Base-by-base conservation (phyloP, 2,113 vertebrate species). In the Pseudorhombus dupliciocellatus region DNA sequence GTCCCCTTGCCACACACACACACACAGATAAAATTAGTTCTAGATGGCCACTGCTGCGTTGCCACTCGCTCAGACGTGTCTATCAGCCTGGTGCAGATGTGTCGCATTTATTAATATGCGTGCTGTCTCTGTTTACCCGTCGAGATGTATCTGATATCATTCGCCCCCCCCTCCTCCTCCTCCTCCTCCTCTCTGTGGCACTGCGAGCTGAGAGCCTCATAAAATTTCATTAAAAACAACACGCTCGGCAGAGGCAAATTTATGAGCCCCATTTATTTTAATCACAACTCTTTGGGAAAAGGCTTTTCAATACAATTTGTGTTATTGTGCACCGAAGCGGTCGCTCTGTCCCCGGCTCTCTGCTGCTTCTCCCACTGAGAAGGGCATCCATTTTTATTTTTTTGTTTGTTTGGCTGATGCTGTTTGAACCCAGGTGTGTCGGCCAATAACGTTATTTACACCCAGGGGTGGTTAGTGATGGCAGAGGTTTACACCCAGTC, bases 201-300 rank as follows among this genome's bases (percentile, higher is more conserved):
- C 60, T 46, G 73, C n/a, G 79, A 83, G 88, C 85, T 73, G 82
- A 84, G 94, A 97, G 95, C 94, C 96, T 97, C 96, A 96, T 98
- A 97, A 98, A 98, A 98, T 96, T 95, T 98, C 96, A 98, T 98
- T 98, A 98, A 96, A 96, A 96, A 96, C 96, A 96, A 96, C 96
- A 93, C 90, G 89, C 89, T 84, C 83, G 64, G 84, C 88, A 86
- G 96, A 96, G 94, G 93, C 95, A 95, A 96, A 98, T 98, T 98
- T 98, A 98, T 97, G 97, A 97, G 96, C 92, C 94, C 91, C 92
- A 92, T 94, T 94, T 93, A 88, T 94, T 94, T 94, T 93, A 93
- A 94, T 94, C 92, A 92, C 90, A 90, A 88, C 89, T 91, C 90
- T 91, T 91, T 89, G 90, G 84, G 84, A 89, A 50, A 77, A 87